A percentile compares a stretch with the other conserved stretches of the same genome.
Evolutionary conservation across 2,113 vertebrate species (phyloP).

Genomic region (Tichodroma muraria): DNA sequence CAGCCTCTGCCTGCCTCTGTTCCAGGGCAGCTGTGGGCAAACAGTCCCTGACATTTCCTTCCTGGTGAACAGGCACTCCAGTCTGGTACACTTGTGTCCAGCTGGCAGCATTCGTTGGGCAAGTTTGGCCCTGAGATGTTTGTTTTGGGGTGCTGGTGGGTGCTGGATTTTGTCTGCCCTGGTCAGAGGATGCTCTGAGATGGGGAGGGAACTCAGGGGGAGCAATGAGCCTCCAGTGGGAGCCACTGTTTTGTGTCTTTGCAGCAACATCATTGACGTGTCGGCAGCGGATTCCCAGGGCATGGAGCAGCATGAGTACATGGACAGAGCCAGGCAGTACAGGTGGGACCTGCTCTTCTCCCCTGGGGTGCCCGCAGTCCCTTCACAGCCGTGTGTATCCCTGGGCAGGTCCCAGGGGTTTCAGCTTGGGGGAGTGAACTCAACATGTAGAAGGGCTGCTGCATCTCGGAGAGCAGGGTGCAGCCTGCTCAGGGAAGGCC

Average conservation of each 20-base stretch:
- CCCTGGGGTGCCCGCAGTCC: accelerated
- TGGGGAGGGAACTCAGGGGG: not conserved
- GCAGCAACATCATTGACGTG: slow-evolving; percentile 94
- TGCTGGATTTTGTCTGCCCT: not conserved
- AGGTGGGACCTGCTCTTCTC: slow-evolving; percentile 66
- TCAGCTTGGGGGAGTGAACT: not conserved
- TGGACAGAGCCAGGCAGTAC: slow-evolving; percentile 95
- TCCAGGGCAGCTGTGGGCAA: not conserved
- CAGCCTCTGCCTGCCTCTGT: not conserved
- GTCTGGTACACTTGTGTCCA: not conserved
- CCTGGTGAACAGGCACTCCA: not conserved
- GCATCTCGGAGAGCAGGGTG: not conserved
- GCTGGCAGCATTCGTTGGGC: not conserved
- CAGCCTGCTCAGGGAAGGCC: not conserved
- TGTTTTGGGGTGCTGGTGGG: not conserved
- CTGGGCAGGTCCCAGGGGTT: not conserved
- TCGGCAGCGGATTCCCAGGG: slow-evolving; percentile 93
- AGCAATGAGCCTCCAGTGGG: not conserved
- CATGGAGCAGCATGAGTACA: slow-evolving; percentile 97
- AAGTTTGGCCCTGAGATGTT: not conserved
- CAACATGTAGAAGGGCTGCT: accelerated
- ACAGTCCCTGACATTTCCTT: not conserved
- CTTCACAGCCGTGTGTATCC: not conserved
- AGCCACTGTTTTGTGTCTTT: not conserved
- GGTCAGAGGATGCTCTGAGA: not conserved